Conservation (phyloP, 23 tunicate species). For the Phallusia fumigata region DNA sequence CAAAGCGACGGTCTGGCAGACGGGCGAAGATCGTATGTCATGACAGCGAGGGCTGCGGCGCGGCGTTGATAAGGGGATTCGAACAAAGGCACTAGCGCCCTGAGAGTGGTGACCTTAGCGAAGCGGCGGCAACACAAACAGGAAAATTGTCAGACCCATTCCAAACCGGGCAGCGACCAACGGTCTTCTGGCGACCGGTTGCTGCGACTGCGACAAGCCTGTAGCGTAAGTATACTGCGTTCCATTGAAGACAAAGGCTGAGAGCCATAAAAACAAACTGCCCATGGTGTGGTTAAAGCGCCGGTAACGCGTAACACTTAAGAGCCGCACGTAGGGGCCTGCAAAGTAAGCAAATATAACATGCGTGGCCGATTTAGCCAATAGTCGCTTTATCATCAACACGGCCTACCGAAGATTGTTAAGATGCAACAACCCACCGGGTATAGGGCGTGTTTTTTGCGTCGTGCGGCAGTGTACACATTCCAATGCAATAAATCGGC, state of each 20-base stretch:
- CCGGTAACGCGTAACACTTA: too few species aligned
- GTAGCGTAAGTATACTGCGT: too few species aligned
- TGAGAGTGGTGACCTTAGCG: conserved; percentile 14
- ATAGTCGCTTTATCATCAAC: too few species aligned
- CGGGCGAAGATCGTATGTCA: conserved; percentile 14
- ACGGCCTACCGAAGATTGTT: too few species aligned
- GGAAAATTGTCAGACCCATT: neutral
- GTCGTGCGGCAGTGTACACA: neutral
- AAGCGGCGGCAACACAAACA: conserved; percentile 4
- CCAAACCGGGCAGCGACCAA: conserved; percentile 7
- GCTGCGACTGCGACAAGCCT: neutral
- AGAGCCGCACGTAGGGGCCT: too few species aligned
- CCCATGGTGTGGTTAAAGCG: too few species aligned
- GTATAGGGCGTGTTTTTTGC: too few species aligned
- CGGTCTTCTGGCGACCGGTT: conserved; percentile 1
- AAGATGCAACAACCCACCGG: too few species aligned
- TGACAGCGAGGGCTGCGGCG: conserved; percentile 9
- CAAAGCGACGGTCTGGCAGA: conserved; percentile 10
- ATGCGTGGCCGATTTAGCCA: too few species aligned
- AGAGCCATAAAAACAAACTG: too few species aligned
- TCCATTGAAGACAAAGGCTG: too few species aligned
- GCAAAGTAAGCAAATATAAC: too few species aligned
- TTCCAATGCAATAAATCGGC: neutral
- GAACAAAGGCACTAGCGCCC: conserved; percentile 12
- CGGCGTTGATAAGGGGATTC: conserved; percentile 4